Evolutionary conservation across 2,797 vertebrate genomes (phyloP), one percentile per base, ranked within the genome.

Genomic region (Serranus cabrilla): DNA sequence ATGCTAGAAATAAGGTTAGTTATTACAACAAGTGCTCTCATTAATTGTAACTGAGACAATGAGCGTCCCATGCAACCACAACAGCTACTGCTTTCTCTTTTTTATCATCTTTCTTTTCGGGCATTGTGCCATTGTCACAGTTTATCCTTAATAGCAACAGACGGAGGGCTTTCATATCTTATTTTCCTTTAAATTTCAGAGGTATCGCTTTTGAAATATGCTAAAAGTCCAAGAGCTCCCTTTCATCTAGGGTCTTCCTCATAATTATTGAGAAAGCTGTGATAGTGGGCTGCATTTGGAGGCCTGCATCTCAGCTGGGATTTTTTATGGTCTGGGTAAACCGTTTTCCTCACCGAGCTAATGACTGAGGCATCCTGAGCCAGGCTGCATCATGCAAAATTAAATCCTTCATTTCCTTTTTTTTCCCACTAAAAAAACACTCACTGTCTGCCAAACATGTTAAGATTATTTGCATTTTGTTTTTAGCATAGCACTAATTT

Each of bases 241-340:
- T 94, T 93, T 93, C 82, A 94, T 93, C 87, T 82, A 2, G 6
- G 61, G 78, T 64, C 78, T 82, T 82, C 64, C 43, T 83, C 75
- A 76, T 91, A 91, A 93, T 94, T 90, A 88, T 77, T 71, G 75
- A 76, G 85, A 88, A 87, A 90, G 87, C 90, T 87, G 74, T 83
- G 89, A 88, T 87, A 81, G 62, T 51, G 72, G 71, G 68, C 62
- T 83, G 87, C 76, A 59, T 85, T 89, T 62, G 27, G 39, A 78
- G 87, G 80, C 81, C 75, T 82, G 74, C 80, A 46, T 87, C 79
- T 87, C 84, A 83, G 75, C 73, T 64, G 65, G 87, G 89, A 91
- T 94, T 92, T 89, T 84, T 49, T 77, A 86, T 87, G 87, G 78
- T 93, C 63, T 80, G 60, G 72, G 73, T 93, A 93, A 94, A 91